Evolutionary conservation across 1,140 invertebrate genomes (phyloP).

Genomic region (Aphis craccivora): DNA sequence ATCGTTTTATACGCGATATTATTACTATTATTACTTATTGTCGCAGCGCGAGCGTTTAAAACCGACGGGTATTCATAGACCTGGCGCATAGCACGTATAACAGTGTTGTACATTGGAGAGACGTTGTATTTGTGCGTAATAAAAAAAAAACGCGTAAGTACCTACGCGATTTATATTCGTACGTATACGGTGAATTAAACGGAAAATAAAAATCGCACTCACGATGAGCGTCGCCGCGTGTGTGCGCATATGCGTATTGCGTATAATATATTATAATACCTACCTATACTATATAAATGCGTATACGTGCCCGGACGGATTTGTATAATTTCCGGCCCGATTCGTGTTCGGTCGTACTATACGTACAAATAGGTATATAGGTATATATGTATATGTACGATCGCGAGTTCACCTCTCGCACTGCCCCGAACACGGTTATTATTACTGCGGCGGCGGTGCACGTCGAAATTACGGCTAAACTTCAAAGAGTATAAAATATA

Average conservation of each 20-base stretch:
- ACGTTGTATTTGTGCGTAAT: neutral
- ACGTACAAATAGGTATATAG: too few species aligned
- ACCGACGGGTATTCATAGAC: neutral
- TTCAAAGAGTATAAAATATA: constrained; percentile 28
- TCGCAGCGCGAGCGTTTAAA: too few species aligned
- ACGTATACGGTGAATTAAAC: neutral
- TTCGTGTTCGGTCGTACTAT: neutral
- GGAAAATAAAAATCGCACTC: neutral
- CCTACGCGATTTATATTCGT: neutral
- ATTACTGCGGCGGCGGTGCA: neutral
- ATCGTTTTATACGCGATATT: neutral
- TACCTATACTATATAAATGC: neutral
- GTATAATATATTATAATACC: neutral
- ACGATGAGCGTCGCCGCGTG: neutral
- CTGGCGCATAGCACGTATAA: too few species aligned
- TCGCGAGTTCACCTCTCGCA: neutral
- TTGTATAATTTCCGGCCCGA: constrained; percentile 23
- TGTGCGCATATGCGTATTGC: neutral
- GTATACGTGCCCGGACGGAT: constrained; percentile 17
- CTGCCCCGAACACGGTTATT: neutral
- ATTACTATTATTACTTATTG: neutral
- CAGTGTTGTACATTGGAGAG: too few species aligned
- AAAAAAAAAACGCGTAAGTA: neutral
- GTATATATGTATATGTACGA: neutral
- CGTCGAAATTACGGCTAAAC: neutral